These are phyloP conservation scores for Bombycilla garrulus DNA, from an alignment of 2,113 vertebrate species.

Conservation along the genomic window DNA sequence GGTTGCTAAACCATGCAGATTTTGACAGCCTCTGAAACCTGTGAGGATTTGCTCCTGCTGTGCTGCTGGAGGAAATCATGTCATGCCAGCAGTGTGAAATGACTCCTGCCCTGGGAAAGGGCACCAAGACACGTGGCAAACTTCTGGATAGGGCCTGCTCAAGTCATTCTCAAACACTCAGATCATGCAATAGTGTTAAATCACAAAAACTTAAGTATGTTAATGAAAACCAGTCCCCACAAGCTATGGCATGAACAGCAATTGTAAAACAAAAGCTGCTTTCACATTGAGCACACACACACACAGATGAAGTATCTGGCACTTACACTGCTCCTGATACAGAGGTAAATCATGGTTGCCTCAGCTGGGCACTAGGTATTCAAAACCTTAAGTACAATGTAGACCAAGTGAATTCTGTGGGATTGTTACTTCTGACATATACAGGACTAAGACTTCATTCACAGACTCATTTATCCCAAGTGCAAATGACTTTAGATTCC, in stretches of 20 bases:
- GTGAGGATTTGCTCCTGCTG: not conserved
- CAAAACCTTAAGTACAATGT: not conserved
- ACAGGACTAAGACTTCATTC: not conserved
- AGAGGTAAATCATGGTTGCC: not conserved
- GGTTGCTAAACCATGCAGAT: not conserved
- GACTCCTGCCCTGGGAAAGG: slow-evolving; percentile 1
- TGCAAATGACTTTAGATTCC: not conserved
- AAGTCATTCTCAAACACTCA: not conserved
- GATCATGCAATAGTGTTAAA: slow-evolving; percentile 44
- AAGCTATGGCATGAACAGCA: not conserved
- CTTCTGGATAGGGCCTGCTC: not conserved
- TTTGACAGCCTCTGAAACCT: not conserved
- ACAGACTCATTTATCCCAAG: not conserved
- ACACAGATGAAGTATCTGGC: not conserved
- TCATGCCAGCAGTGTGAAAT: not conserved
- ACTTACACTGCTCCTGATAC: not conserved
- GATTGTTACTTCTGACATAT: not conserved
- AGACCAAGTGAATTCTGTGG: not conserved
- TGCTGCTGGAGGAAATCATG: not conserved
- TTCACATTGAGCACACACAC: slow-evolving; percentile 2
- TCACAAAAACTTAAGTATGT: slow-evolving; percentile 30
- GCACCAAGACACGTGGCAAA: not conserved
- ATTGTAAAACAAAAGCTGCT: slow-evolving; percentile 55
- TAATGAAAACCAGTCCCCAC: slow-evolving; percentile 54
- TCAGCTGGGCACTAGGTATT: not conserved